Percentiles rank a stretch among this genome's conserved stretches.
These are phyloP conservation scores for Drosophila triauraria DNA, from an alignment of 1,140 invertebrate species.

Conservation along the genomic window DNA sequence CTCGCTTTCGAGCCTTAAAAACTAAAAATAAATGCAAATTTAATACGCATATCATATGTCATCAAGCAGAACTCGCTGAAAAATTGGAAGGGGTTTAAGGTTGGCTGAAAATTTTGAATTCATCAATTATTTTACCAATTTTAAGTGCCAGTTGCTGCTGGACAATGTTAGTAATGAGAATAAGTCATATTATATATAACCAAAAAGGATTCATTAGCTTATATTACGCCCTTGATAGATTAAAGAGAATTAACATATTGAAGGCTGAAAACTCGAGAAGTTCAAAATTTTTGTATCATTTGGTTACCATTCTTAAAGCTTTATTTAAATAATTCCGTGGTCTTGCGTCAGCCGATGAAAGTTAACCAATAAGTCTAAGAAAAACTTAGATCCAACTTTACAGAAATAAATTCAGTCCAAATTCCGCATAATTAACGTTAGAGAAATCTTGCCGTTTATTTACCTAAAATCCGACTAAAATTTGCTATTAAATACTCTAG, in stretches of 20 bases:
- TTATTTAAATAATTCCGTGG: not conserved
- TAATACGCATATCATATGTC: slow-evolving; percentile 25
- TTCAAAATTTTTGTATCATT: not conserved
- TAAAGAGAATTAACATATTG: not conserved
- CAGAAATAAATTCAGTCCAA: not conserved
- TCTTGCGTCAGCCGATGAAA: not conserved
- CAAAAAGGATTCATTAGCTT: not conserved
- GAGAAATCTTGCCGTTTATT: not conserved
- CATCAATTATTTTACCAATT: slow-evolving; percentile 18
- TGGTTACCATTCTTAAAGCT: not conserved
- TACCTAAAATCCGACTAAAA: not conserved
- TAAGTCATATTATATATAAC: not conserved
- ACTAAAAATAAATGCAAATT: slow-evolving; percentile 20
- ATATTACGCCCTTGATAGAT: not conserved
- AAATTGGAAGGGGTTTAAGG: slow-evolving; percentile 2
- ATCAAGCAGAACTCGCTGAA: slow-evolving; percentile 34
- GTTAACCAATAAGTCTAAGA: not conserved
- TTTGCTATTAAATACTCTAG: not conserved
- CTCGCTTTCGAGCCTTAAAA: slow-evolving; percentile 32
- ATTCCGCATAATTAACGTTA: no score
- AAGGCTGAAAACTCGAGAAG: slow-evolving; percentile 6
- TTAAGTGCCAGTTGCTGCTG: not conserved
- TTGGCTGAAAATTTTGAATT: slow-evolving; percentile 7
- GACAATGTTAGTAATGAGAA: slow-evolving; percentile 4
- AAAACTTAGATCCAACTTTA: not conserved